Evolutionary conservation across 2,113 vertebrate species (phyloP), one percentile per base, ranked within the genome.

Genomic region (Ceyx cyanopectus): DNA sequence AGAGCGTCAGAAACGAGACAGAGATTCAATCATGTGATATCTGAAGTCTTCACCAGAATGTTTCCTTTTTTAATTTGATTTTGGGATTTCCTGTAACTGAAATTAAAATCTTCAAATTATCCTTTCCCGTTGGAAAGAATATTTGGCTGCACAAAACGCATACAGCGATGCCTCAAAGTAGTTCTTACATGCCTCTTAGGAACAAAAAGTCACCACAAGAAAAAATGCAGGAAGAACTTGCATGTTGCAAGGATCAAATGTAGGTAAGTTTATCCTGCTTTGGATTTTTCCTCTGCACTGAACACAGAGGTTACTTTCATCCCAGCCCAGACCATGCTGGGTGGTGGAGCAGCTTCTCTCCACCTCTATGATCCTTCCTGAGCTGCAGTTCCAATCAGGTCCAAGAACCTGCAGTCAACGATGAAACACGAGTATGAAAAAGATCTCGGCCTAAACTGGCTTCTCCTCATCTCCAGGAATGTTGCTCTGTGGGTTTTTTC

Each of bases 131-230:
- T 40, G 26, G 79, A 95, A 90, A 37, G 54, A 53, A 92, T 61
- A 50, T n/a, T 80, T 57, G 75, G 43, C 80, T 20, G 40, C 45
- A 61, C 48, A 70, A 80, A 81, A 56, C 48, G 51, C 48, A 43
- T 3, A 50, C 57, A 92, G 26, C 1, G 3, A 61, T 68, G 80
- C 45, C 85, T 94, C 83, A 90, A 86, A 96, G 83, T 24, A 56
- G 26, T 61, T 86, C 41, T 73, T 46, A 66, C 23, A 51, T 63
- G 48, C 48, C 43, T 90, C 73, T 41, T 48, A 51, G 34, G 92
- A 94, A 92, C 76, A 93, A 93, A 96, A 95, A 60, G 92, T 94
- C 67, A 77, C 37, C 9, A 7, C 37, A 23, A 83, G 57, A 78
- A 88, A 73, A 90, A 77, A 11, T 0, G 3, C 65, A 92, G 82